Percentiles rank a stretch among this genome's conserved stretches.
Evolutionary conservation across 2,113 vertebrate genomes (phyloP).

Genomic region (Odontesthes bonariensis): DNA sequence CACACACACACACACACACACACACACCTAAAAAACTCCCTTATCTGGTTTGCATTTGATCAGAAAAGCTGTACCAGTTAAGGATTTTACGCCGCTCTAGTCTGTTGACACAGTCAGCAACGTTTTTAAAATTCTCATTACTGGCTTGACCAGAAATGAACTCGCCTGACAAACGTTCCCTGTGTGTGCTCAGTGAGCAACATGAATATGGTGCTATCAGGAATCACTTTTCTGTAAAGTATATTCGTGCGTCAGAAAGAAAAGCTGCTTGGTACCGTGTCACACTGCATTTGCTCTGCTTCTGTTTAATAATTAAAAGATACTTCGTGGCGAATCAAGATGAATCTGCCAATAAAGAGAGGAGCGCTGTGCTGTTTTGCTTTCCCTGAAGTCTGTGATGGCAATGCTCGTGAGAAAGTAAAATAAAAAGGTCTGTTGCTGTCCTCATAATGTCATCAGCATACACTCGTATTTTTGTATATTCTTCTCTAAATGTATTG

Average conservation of each 20-base stretch:
- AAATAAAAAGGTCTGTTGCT: not conserved
- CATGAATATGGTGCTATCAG: no score
- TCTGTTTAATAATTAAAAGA: conserved; percentile 10
- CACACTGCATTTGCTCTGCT: not conserved
- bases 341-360: conserved; percentile 13
- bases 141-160: not conserved
- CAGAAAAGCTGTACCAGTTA: not conserved
- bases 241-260: not conserved
- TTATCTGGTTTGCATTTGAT: not conserved
- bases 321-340: conserved; percentile 7
- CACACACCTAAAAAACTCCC: not conserved
- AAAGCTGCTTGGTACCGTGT: not conserved
- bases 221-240: not conserved
- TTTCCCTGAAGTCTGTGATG: not conserved
- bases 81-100: no score
- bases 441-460: no score
- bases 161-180: not conserved
- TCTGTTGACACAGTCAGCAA: not conserved
- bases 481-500: no score
- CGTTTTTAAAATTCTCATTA: not conserved
- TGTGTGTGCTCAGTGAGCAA: not conserved
- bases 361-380: not conserved
- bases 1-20: no score
- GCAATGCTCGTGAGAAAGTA: not conserved
- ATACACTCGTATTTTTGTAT: no score